Evolutionary conservation across 2,797 vertebrate species (phyloP).

Genomic region (Dendrocincla tyrannina): DNA sequence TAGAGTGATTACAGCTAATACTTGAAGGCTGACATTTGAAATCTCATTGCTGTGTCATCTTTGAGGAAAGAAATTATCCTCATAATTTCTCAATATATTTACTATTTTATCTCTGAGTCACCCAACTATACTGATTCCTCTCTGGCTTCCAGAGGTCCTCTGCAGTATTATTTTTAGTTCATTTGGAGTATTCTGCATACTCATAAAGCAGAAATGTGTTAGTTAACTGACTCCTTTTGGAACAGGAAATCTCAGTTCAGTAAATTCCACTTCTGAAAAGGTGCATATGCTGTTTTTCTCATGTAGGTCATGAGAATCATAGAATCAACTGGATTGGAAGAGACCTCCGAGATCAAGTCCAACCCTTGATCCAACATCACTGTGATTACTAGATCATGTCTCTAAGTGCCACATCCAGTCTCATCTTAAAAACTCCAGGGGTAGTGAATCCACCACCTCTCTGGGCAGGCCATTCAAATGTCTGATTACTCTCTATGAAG

Average conservation of each 20-base stretch:
- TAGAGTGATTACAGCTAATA: slow-evolving; percentile 29
- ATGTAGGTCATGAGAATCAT: neutral
- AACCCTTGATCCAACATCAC: no score
- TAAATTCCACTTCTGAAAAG: neutral
- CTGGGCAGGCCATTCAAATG: no score
- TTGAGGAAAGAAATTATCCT: slow-evolving; percentile 17
- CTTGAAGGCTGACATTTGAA: slow-evolving; percentile 50
- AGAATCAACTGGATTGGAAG: no score
- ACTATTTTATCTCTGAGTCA: neutral
- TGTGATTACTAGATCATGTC: no score
- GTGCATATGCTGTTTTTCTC: neutral
- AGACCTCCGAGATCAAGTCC: no score
- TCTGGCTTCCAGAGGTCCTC: neutral
- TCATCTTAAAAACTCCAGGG: no score
- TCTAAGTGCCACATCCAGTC: no score
- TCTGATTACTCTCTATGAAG: no score
- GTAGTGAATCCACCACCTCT: no score
- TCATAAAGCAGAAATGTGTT: neutral
- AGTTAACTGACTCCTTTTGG: neutral
- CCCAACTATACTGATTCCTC: neutral
- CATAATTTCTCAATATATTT: slow-evolving; percentile 20
- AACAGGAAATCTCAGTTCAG: neutral
- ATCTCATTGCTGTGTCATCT: slow-evolving; percentile 12
- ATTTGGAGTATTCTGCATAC: neutral
- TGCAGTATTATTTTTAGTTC: neutral